These are phyloP conservation scores for Globodera ellingtonae DNA, from an alignment of 1,140 invertebrate species.

Conservation along the genomic window DNA sequence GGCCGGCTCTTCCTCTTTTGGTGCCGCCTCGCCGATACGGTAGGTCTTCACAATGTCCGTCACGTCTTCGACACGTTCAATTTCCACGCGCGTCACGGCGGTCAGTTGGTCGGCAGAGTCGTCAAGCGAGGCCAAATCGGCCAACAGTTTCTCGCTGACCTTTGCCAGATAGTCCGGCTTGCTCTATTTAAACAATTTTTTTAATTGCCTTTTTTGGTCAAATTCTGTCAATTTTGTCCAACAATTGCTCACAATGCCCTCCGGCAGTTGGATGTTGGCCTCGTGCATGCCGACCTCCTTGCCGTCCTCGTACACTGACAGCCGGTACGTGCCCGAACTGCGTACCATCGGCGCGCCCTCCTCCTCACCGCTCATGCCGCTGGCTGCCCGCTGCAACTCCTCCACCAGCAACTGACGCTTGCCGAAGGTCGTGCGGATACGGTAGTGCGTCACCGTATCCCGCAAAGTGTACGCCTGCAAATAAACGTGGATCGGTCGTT, in stretches of 20 bases:
- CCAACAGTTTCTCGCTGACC: conserved; percentile 45
- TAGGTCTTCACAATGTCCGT: conserved; percentile 57
- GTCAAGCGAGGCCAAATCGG: conserved; percentile 50
- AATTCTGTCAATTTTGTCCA: background rate
- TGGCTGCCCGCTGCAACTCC: conserved; percentile 33
- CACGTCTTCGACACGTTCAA: conserved; percentile 53
- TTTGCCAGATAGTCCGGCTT: conserved; percentile 57
- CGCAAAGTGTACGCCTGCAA: conserved; percentile 48
- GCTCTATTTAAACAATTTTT: conserved; percentile 16
- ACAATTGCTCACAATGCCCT: conserved; percentile 49
- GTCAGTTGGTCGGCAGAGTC: conserved; percentile 41
- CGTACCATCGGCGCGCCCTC: conserved; percentile 30
- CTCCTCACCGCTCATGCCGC: conserved; percentile 29
- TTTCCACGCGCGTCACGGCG: conserved; percentile 49
- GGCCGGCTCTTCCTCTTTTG: conserved; percentile 33
- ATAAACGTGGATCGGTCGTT: background rate
- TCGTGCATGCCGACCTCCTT: conserved; percentile 52
- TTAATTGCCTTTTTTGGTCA: background rate
- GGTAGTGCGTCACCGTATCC: conserved; percentile 52
- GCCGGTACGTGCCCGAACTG: conserved; percentile 42
- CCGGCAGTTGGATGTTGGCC: conserved; percentile 48
- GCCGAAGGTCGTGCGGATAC: conserved; percentile 44
- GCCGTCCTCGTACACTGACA: conserved; percentile 54
- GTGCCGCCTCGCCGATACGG: conserved; percentile 47
- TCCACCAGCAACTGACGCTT: conserved; percentile 48